Evolutionary conservation across 2,797 vertebrate species (phyloP).

Genomic region (Muscicapa striata): DNA sequence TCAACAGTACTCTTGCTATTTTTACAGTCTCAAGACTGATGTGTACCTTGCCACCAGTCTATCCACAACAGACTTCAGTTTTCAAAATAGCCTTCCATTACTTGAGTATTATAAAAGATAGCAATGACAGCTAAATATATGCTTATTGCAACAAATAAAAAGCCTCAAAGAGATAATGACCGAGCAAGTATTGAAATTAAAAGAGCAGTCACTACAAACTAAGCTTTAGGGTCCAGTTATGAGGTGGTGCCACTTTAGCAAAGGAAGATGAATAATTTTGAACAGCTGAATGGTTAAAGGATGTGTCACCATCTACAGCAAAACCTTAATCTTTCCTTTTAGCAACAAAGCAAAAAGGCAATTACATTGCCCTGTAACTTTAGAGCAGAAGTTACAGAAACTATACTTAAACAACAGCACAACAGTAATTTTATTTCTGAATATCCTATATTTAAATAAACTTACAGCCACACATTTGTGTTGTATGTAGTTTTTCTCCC

Average conservation of each 20-base stretch:
- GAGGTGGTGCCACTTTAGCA: not conserved
- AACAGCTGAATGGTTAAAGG: not conserved
- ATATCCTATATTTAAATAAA: not conserved
- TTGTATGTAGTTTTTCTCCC: fast-evolving
- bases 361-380: not conserved
- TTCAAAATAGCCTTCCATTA: not conserved
- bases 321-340: not conserved
- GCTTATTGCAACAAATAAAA: not conserved
- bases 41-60: not conserved
- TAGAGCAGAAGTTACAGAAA: not conserved
- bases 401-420: not conserved
- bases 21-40: not conserved
- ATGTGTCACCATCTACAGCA: not conserved
- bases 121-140: not conserved
- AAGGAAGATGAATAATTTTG: not conserved
- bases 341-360: not conserved
- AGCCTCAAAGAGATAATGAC: not conserved
- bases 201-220: not conserved
- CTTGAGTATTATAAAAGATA: not conserved
- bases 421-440: not conserved
- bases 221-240: not conserved
- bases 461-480: not conserved
- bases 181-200: not conserved
- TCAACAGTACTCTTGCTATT: not conserved
- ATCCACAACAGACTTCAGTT: not conserved